Conservation (phyloP, 2,797 vertebrate genomes). For the Microhierax caerulescens region DNA sequence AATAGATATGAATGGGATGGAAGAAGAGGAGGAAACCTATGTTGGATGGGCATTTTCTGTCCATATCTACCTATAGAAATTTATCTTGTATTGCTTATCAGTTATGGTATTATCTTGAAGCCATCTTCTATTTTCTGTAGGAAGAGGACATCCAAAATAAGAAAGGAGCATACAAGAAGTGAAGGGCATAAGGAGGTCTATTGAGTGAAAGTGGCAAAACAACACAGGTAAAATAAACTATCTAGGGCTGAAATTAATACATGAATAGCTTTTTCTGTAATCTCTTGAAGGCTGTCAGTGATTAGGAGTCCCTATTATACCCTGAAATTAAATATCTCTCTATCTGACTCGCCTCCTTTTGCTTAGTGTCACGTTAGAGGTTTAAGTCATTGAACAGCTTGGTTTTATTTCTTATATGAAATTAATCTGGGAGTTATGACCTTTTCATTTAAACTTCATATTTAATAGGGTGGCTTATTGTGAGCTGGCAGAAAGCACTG, state of each 20-base stretch:
- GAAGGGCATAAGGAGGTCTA: not conserved
- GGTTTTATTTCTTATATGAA: not conserved
- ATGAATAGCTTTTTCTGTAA: not conserved
- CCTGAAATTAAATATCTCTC: not conserved
- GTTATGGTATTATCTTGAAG: not conserved
- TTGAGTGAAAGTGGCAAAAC: not conserved
- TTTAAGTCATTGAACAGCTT: not conserved
- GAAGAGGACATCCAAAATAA: not conserved
- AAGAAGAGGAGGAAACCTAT: not conserved
- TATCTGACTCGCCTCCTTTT: not conserved
- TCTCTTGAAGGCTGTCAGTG: not conserved
- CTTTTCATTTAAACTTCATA: constrained; percentile 26
- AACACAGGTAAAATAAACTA: not conserved
- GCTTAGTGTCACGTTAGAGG: not conserved
- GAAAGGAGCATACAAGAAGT: not conserved
- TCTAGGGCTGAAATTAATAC: not conserved
- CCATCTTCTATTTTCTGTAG: not conserved
- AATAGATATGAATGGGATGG: not conserved
- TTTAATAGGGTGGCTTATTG: not conserved
- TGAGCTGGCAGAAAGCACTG: not conserved
- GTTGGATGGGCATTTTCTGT: not conserved
- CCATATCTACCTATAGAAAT: not conserved
- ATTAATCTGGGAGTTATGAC: not conserved
- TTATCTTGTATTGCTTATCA: not conserved
- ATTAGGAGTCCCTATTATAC: not conserved